These are phyloP conservation scores for Alloplasta piceator DNA, from an alignment of 2,888 invertebrate genomes.

Conservation along the genomic window DNA sequence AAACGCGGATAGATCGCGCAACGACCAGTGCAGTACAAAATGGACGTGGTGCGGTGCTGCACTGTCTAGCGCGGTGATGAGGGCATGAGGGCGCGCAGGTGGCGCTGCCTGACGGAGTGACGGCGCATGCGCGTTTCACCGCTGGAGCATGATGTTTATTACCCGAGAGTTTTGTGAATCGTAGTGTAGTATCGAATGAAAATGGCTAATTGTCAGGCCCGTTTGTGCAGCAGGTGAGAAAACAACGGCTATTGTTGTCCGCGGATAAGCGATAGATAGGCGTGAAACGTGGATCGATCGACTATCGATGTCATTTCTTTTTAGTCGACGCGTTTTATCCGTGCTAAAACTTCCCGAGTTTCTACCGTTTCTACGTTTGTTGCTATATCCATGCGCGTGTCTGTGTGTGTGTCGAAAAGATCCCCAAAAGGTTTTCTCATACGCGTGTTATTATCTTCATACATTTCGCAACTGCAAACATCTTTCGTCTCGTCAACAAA, in stretches of 20 bases:
- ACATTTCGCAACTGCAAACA: not conserved
- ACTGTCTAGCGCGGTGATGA: constrained; percentile 30
- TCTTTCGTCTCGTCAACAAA: constrained; percentile 1
- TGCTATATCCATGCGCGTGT: not conserved
- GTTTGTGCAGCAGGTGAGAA: constrained; percentile 81
- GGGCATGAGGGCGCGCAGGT: constrained; percentile 26
- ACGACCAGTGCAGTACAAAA: constrained; percentile 6
- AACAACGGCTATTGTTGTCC: constrained; percentile 53
- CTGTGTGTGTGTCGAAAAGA: not conserved
- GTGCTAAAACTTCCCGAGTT: not conserved
- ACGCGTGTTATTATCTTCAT: not conserved
- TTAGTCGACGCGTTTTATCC: not conserved
- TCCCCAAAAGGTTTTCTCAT: not conserved
- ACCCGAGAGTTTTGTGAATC: constrained; percentile 71
- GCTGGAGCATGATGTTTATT: constrained; percentile 74
- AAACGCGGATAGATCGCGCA: not conserved
- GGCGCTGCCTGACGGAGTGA: constrained; percentile 37
- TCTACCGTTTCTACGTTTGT: not conserved
- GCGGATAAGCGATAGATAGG: not conserved
- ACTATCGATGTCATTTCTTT: constrained; percentile 5
- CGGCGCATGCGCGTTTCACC: constrained; percentile 47
- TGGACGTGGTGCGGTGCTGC: no score
- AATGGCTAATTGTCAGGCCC: constrained; percentile 82
- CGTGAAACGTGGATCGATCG: not conserved
- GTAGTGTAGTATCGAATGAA: constrained; percentile 74